phyloP scores from a whole-genome alignment of 2,113 vertebrate species.

The Malurus cyaneus region DNA sequence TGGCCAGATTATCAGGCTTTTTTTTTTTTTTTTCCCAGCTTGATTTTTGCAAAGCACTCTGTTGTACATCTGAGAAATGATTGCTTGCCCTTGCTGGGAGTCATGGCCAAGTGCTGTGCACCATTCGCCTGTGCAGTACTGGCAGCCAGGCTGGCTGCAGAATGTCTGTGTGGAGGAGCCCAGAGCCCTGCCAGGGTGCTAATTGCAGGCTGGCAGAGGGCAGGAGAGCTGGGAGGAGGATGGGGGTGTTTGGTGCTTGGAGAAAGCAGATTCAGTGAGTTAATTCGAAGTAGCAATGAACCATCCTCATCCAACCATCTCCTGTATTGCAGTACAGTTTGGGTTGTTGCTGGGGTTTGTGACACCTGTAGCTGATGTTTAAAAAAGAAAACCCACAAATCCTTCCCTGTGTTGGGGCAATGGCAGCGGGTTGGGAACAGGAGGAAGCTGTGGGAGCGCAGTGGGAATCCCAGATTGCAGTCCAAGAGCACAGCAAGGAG shows the following conservation, averaged over 20 bases:
- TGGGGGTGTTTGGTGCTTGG: background rate
- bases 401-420: background rate
- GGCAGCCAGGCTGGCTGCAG: background rate
- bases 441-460: background rate
- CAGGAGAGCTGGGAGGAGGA: background rate
- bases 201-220: background rate
- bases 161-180: background rate
- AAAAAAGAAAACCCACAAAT: background rate
- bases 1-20: background rate
- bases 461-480: rapidly evolving
- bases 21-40: background rate
- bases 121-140: background rate
- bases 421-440: background rate
- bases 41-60: background rate
- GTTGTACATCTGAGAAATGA: background rate
- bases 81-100: background rate
- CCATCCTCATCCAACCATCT: background rate
- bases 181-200: background rate
- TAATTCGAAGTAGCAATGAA: background rate
- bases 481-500: background rate
- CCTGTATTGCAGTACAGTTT: background rate
- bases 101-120: background rate
- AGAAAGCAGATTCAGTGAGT: background rate
- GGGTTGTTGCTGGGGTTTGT: background rate
- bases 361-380: background rate